Evolutionary conservation across 2,888 invertebrate genomes (phyloP).

Genomic region (Hedychridium roseum): DNA sequence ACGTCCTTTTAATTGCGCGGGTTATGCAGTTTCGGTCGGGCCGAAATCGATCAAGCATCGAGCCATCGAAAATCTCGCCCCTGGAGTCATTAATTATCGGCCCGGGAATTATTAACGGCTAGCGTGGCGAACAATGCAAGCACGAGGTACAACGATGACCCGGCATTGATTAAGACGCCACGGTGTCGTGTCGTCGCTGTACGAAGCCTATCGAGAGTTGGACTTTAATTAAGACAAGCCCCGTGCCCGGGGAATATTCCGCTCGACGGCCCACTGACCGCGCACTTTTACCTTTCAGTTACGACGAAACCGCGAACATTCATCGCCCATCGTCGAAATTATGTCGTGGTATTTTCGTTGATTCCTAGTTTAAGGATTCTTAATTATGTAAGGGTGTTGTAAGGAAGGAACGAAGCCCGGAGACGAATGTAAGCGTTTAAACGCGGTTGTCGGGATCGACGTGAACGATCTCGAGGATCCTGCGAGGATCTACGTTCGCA

Average conservation of each 20-base stretch:
- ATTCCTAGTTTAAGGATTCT: too few relatives aligned
- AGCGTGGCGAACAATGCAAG: slow-evolving; percentile 32
- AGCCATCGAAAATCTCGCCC: slow-evolving; percentile 30
- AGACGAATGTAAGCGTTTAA: slow-evolving; percentile 3
- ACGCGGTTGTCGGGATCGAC: slow-evolving; percentile 14
- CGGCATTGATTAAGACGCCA: slow-evolving; percentile 34
- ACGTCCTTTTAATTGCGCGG: too few relatives aligned
- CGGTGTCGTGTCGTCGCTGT: slow-evolving; percentile 9
- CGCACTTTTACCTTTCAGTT: too few relatives aligned
- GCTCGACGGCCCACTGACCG: too few relatives aligned
- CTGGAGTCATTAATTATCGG: slow-evolving; percentile 32
- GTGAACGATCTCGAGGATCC: slow-evolving; percentile 19
- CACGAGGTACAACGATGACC: slow-evolving; percentile 31
- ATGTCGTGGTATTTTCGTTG: too few relatives aligned
- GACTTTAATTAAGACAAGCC: slow-evolving; percentile 12
- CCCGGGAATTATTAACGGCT: slow-evolving; percentile 34
- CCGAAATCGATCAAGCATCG: slow-evolving; percentile 33
- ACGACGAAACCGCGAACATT: too few relatives aligned
- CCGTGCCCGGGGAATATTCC: too few relatives aligned
- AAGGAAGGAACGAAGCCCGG: slow-evolving; percentile 11
- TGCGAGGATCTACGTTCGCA: slow-evolving; percentile 24
- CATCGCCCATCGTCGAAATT: too few relatives aligned
- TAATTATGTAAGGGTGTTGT: too few relatives aligned
- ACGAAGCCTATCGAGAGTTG: slow-evolving; percentile 2
- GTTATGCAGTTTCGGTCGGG: too few relatives aligned